Percentiles rank a stretch among this genome's conserved stretches.
Conservation (phyloP, 1,140 invertebrate genomes). For the Teleogryllus occipitalis region DNA sequence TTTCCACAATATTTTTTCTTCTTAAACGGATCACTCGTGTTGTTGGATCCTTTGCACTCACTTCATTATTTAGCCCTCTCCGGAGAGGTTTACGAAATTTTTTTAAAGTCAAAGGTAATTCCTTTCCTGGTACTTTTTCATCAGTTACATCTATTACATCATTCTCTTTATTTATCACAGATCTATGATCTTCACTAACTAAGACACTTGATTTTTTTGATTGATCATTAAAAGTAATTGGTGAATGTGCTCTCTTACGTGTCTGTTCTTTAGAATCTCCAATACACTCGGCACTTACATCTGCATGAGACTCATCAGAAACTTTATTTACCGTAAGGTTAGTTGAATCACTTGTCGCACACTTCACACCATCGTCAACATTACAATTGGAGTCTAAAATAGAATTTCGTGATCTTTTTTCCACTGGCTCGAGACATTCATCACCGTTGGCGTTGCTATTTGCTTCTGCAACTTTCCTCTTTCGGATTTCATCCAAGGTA, state of each 20-base stretch:
- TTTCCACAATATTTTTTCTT: background rate
- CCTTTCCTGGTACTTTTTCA: constrained; percentile 23
- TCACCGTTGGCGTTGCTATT: too few relatives aligned
- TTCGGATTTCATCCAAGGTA: constrained; percentile 53
- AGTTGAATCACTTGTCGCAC: background rate
- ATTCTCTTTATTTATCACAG: constrained; percentile 11
- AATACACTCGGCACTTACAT: background rate
- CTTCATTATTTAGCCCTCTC: background rate
- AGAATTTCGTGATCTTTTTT: background rate
- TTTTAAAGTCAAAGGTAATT: constrained; percentile 7
- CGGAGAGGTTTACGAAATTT: background rate
- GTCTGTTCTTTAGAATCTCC: background rate
- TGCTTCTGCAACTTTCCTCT: constrained; percentile 58
- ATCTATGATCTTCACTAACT: background rate
- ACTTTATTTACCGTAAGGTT: background rate
- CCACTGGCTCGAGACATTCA: background rate
- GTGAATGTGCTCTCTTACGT: background rate
- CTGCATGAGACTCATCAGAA: background rate
- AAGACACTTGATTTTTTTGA: background rate
- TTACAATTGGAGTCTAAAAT: background rate
- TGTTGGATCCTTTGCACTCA: background rate
- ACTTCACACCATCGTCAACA: background rate
- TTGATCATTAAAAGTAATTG: background rate
- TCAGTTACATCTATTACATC: constrained; percentile 23
- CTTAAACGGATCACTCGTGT: background rate